These are phyloP conservation scores for Drosophila quinaria DNA, from an alignment of 2,888 invertebrate species.

Conservation along the genomic window DNA sequence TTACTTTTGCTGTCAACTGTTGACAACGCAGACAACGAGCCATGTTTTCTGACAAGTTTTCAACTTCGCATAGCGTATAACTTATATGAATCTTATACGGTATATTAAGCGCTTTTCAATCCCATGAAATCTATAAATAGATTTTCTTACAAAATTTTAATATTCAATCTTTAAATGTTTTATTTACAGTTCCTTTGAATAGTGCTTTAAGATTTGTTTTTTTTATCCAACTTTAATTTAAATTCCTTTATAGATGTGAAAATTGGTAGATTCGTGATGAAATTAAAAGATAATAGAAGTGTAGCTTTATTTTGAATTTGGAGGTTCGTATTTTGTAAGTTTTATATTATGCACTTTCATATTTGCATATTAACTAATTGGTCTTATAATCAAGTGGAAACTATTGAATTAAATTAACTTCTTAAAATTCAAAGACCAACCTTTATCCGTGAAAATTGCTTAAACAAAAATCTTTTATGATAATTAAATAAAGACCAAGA, in stretches of 20 bases:
- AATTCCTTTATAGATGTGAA: accelerated
- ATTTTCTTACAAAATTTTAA: background rate
- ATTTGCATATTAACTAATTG: background rate
- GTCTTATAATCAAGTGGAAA: background rate
- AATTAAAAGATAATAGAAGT: background rate
- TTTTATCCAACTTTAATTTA: background rate
- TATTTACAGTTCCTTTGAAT: background rate
- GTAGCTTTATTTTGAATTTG: background rate
- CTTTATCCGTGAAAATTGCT: background rate
- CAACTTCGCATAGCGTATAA: slow-evolving; percentile 3
- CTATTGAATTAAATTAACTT: background rate
- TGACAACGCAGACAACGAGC: slow-evolving; percentile 27
- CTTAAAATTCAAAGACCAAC: background rate
- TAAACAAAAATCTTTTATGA: background rate
- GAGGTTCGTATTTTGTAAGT: background rate
- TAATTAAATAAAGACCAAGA: no score
- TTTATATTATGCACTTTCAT: no score
- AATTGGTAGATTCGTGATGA: background rate
- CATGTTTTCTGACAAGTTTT: slow-evolving; percentile 7
- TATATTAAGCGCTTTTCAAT: slow-evolving; percentile 5
- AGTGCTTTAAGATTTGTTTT: no score
- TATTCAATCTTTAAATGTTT: background rate
- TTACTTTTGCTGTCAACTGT: slow-evolving; percentile 61
- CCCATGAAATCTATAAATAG: slow-evolving; percentile 8
- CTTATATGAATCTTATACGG: slow-evolving; percentile 1